Evolutionary conservation across 2,797 vertebrate species (phyloP).

Genomic region (Dallia pectoralis): DNA sequence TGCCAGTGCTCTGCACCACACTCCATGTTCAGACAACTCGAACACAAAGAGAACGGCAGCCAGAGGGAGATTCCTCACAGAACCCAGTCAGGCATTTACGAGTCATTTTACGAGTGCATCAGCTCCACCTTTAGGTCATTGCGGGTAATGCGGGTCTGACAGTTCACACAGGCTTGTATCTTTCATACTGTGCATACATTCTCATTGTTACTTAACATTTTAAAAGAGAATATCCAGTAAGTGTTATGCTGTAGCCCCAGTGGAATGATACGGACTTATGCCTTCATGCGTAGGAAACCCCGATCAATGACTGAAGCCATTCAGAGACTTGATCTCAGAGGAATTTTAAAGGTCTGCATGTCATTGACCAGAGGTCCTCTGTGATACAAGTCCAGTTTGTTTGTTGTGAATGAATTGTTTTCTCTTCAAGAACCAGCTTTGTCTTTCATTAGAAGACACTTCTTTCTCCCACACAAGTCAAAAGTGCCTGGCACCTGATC

Average conservation of each 20-base stretch:
- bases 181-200: neutral
- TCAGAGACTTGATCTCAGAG: conserved; percentile 62
- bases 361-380: conserved; percentile 73
- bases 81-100: neutral
- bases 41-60: conserved; percentile 3
- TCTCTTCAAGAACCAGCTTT: conserved; percentile 28
- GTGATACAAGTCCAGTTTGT: conserved; percentile 50
- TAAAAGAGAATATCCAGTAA: conserved; percentile 2
- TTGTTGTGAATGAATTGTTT: conserved; percentile 57
- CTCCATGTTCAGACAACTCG: conserved; percentile 10
- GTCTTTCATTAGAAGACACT: conserved; percentile 23
- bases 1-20: neutral
- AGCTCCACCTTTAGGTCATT: conserved; percentile 74
- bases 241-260: neutral
- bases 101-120: conserved; percentile 68
- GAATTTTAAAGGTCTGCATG: conserved; percentile 75
- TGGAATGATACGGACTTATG: conserved; percentile 37
- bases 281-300: conserved; percentile 46
- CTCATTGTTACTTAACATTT: conserved; percentile 17
- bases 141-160: conserved; percentile 59
- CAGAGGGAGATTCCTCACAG: neutral
- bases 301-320: conserved; percentile 57
- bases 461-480: conserved; percentile 33
- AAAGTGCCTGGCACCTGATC: conserved; percentile 51
- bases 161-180: conserved; percentile 5